Evolutionary conservation across 2,113 vertebrate species (phyloP).

Genomic region (Acrocephalus arundinaceus): DNA sequence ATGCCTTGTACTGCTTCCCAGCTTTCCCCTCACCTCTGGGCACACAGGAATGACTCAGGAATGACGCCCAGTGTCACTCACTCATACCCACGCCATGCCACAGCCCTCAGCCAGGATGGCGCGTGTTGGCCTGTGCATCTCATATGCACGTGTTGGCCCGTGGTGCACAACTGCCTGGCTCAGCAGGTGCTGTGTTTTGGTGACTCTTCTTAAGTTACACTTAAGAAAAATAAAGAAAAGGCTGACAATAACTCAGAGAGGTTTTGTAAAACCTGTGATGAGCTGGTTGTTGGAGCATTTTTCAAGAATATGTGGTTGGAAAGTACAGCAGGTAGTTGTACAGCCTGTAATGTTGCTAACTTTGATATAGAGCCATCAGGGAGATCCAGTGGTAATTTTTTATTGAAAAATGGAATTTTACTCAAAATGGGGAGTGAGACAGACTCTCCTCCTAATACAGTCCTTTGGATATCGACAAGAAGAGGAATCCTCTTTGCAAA

Average conservation of each 20-base stretch:
- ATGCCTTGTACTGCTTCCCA: neutral
- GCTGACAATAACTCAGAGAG: neutral
- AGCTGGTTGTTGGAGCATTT: neutral
- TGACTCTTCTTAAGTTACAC: neutral
- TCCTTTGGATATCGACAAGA: neutral
- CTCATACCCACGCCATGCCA: rapidly evolving
- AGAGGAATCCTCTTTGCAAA: neutral
- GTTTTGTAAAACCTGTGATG: neutral
- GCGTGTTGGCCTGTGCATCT: too few relatives aligned
- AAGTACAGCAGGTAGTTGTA: neutral
- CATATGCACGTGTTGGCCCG: neutral
- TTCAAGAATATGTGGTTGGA: neutral
- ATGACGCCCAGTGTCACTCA: rapidly evolving
- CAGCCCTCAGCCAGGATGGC: neutral
- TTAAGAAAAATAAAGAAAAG: neutral
- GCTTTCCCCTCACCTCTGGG: rapidly evolving
- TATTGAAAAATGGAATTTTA: neutral
- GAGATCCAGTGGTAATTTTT: neutral
- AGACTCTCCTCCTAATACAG: neutral
- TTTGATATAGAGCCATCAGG: neutral
- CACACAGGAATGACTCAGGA: rapidly evolving
- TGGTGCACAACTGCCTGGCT: rapidly evolving
- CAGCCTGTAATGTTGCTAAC: neutral
- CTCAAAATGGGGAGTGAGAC: neutral
- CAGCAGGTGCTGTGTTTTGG: neutral